Evolutionary conservation across 30 jellyfish, hydroid and myxozoan species (phyloP).

Genomic region (Turritopsis dohrnii): DNA sequence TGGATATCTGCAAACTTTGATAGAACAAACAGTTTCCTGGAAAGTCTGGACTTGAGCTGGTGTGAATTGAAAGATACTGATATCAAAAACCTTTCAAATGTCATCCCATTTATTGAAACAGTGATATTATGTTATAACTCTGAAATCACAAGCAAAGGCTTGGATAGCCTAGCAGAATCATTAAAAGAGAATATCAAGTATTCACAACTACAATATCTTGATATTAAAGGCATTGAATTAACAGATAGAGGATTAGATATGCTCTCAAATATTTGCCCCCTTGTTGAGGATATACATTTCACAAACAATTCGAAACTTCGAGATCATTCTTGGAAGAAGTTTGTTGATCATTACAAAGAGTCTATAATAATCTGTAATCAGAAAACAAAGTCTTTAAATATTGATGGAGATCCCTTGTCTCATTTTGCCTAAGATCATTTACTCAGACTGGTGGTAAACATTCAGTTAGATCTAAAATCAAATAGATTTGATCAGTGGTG

Average conservation of each 20-base stretch:
- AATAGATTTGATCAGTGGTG: not conserved
- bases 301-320: not conserved
- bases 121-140: not conserved
- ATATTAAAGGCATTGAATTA: not conserved
- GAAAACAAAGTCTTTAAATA: not conserved
- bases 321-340: not conserved
- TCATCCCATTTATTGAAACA: not conserved
- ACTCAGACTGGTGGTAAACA: not conserved
- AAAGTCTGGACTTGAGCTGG: not conserved
- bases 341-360: not conserved
- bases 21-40: not conserved
- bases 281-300: not conserved
- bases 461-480: not conserved
- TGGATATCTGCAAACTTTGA: not conserved
- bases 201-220: not conserved
- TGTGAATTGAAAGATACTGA: not conserved
- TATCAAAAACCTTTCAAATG: not conserved
- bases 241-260: not conserved
- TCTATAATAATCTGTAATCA: not conserved
- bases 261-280: not conserved
- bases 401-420: not conserved
- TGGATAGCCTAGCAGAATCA: not conserved
- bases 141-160: not conserved
- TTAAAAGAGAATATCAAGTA: not conserved
- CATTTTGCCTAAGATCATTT: not conserved